Evolutionary conservation across 2,797 vertebrate species (phyloP).

Genomic region (Danio aesculapii): DNA sequence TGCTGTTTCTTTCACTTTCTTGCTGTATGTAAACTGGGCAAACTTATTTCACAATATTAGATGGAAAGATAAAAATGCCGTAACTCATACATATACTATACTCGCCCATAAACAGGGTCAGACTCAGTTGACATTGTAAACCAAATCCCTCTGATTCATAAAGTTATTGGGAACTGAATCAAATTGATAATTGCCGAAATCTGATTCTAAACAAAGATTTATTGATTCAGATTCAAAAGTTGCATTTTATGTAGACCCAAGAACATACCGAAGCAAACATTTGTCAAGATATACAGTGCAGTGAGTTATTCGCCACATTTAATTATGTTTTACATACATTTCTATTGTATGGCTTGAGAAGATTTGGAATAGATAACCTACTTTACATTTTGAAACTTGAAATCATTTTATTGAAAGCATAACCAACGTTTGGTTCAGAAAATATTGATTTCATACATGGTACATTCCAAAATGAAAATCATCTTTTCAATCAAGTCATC

Average conservation of each 20-base stretch:
- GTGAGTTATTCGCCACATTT: not conserved
- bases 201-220: not conserved
- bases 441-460: no score
- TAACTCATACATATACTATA: no score
- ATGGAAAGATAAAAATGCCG: no score
- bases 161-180: not conserved
- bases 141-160: not conserved
- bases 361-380: not conserved
- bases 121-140: not conserved
- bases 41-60: no score
- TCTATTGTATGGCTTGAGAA: not conserved
- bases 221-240: not conserved
- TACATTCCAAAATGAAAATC: no score
- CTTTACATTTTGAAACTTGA: not conserved
- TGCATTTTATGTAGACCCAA: not conserved
- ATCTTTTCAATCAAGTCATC: no score
- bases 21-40: no score
- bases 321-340: not conserved
- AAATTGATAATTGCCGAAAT: not conserved
- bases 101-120: no score
- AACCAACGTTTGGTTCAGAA: not conserved
- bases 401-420: not conserved
- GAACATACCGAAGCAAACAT: not conserved
- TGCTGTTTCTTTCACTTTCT: no score
- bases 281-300: not conserved